Evolutionary conservation across 2,113 vertebrate genomes (phyloP), one percentile per base, ranked within the genome.

Genomic region (Bubalus kerabau): DNA sequence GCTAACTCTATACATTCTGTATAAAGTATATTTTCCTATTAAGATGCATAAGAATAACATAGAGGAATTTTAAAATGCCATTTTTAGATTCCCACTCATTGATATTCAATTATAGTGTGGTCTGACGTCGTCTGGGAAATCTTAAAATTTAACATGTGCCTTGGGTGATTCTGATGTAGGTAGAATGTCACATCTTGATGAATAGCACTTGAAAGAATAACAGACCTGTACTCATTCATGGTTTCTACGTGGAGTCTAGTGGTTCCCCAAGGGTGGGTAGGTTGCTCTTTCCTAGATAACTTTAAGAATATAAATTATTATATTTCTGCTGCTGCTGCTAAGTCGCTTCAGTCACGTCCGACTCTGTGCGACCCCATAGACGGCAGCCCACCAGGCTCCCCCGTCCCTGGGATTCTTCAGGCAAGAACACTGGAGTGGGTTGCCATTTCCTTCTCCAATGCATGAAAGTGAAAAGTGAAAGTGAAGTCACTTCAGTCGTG

Each of bases 141-240:
- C 26, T 96, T 56, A 64, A 28, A 83, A 94, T 93, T 96, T 92
- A 94, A 81, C 40, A 67, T 15, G 36, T 62, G 43, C 30, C 8
- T 12, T 32, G 12, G 21, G 11, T 82, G 60, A 90, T 83, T 76
- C 24, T 81, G 4, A 80, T n/a, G 14, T 30, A 59, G 57, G 19
- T 40, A 92, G 74, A 91, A 59, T 56, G 36, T 40, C 30, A 64
- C 26, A 67, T 48, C 28, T 48, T 82, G 16, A 87, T 67, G 52
- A 83, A 57, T 64, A 64, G 5, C 57, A 30, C 48, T 40, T 62
- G 21, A 81, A 87, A 67, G 83, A 67, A 88, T 23, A 59, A 14
- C 50, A 36, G 88, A 28, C 36, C 8, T 91, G 46, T 94, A n/a
- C 19, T 40, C 16, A 87, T 87, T 81, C 40, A 7, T 43, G n/a